phyloP scores from a whole-genome alignment of 2,797 vertebrate genomes.

The Phaenicophaeus curvirostris region DNA sequence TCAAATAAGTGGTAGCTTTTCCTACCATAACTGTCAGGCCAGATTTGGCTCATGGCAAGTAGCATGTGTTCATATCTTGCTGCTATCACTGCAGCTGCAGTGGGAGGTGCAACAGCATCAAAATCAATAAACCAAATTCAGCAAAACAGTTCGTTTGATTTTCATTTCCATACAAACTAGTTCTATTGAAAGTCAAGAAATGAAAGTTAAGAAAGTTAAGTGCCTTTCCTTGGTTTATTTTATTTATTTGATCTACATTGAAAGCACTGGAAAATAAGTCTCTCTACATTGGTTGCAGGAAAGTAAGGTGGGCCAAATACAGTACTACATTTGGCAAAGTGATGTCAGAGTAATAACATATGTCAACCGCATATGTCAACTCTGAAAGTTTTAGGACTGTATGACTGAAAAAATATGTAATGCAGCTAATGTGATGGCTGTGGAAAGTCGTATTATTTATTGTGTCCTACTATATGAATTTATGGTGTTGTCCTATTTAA shows the following conservation, averaged over 20 bases:
- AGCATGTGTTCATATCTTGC: fast-evolving
- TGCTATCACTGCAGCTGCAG: background rate
- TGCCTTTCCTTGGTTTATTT: background rate
- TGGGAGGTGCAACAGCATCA: fast-evolving
- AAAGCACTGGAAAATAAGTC: background rate
- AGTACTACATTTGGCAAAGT: background rate
- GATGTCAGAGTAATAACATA: background rate
- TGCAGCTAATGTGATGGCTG: background rate
- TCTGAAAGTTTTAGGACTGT: background rate
- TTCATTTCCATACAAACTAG: background rate
- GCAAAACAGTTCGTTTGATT: background rate
- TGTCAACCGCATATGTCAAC: background rate
- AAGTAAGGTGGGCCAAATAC: background rate
- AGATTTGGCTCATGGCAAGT: background rate
- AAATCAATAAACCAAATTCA: background rate
- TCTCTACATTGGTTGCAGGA: background rate
- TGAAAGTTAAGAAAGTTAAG: background rate
- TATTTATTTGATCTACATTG: background rate
- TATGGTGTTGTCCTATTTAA: background rate
- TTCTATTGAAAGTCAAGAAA: background rate
- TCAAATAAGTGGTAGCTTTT: background rate
- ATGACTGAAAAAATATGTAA: background rate
- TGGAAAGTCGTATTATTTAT: slow-evolving; percentile 1
- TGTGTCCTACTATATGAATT: background rate
- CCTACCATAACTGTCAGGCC: background rate